Conservation (phyloP, 2,797 vertebrate genomes). For the Avahi laniger region DNA sequence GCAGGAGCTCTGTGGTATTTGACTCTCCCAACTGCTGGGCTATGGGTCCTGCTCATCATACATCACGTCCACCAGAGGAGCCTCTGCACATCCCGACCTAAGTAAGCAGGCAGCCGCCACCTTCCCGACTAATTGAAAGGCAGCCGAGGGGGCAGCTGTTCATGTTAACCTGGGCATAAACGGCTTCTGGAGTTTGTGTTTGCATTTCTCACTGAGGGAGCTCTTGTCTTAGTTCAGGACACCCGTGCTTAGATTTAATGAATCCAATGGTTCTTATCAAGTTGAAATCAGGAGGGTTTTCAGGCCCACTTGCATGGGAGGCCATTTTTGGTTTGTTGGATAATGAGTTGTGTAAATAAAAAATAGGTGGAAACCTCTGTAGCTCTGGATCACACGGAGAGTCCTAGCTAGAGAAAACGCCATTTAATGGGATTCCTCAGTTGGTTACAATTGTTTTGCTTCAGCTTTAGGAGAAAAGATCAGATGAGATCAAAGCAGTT, state of each 20-base stretch:
- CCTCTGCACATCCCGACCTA: neutral
- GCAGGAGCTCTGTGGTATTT: constrained; percentile 36
- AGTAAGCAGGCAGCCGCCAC: neutral
- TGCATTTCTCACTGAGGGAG: neutral
- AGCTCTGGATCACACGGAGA: neutral
- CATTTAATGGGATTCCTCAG: neutral
- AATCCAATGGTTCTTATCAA: constrained; percentile 50
- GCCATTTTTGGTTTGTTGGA: neutral
- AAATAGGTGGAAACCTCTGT: neutral
- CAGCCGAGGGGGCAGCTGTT: neutral
- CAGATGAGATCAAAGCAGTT: neutral
- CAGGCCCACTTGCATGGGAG: constrained; percentile 29
- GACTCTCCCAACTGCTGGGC: constrained; percentile 49
- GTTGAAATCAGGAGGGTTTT: constrained; percentile 44
- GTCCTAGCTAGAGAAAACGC: neutral
- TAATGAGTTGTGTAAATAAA: constrained; percentile 61
- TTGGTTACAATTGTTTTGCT: neutral
- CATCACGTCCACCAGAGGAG: constrained; percentile 43
- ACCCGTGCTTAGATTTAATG: neutral
- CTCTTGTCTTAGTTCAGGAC: constrained; percentile 28
- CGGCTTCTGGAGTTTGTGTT: constrained; percentile 56
- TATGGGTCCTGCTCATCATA: constrained; percentile 51
- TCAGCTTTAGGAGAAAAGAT: neutral
- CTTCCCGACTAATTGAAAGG: constrained; percentile 73
- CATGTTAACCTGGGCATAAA: neutral